Percentiles rank a stretch among this genome's conserved stretches.
phyloP scores from a whole-genome alignment of 2,113 vertebrate species.

The Carassius gibelio region DNA sequence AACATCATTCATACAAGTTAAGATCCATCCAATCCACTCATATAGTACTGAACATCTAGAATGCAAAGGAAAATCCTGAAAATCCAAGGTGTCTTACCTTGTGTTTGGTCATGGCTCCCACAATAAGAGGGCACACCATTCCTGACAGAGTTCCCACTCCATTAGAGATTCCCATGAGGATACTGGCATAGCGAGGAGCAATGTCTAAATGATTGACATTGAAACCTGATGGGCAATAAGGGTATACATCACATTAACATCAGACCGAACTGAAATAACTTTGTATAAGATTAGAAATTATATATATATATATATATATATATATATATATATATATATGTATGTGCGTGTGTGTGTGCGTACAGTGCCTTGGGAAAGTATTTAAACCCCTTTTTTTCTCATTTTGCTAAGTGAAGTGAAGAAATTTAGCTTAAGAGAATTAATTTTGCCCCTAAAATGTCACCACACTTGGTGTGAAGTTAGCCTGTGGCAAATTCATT shows the following conservation, averaged over 20 bases:
- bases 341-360: no score
- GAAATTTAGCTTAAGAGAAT: no score
- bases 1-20: neutral
- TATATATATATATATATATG: no score
- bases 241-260: neutral
- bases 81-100: conserved; percentile 79
- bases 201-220: conserved; percentile 99
- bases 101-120: conserved; percentile 98
- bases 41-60: neutral
- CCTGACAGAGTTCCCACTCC: conserved; percentile 97
- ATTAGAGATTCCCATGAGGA: conserved; percentile 99
- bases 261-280: neutral
- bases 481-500: no score
- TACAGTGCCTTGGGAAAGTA: no score
- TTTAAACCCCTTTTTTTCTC: neutral
- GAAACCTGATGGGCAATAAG: conserved; percentile 79
- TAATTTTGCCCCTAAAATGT: no score
- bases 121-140: conserved; percentile 98
- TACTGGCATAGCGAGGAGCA: conserved; percentile 97
- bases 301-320: no score
- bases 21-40: neutral
- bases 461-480: no score
- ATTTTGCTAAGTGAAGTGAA: no score
- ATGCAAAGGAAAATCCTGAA: neutral
- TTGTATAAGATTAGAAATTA: neutral